Evolutionary conservation across 2,888 invertebrate genomes (phyloP).

Genomic region (Heliconius cydno): DNA sequence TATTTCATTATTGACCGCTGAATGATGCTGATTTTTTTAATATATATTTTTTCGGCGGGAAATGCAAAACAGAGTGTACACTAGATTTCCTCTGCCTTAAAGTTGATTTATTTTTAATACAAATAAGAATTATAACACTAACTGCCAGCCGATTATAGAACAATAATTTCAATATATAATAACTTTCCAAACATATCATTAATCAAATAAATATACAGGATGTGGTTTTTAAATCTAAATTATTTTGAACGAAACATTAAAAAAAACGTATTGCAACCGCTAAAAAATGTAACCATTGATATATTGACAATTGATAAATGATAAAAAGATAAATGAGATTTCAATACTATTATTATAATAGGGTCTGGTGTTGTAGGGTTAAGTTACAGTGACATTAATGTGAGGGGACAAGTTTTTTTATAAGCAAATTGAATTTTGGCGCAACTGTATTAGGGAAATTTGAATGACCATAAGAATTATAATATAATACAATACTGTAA

Average conservation of each 20-base stretch:
- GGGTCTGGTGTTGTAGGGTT: slow-evolving; percentile 53
- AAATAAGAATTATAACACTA: too few species aligned
- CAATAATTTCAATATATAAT: background rate
- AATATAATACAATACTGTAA: background rate
- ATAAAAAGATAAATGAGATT: slow-evolving; percentile 61
- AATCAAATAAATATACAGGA: slow-evolving; percentile 46
- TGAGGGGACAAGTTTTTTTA: background rate
- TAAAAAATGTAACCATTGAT: slow-evolving; percentile 66
- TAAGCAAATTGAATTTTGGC: background rate
- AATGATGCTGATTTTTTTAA: too few species aligned
- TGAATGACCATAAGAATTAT: background rate
- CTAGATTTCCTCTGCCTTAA: too few species aligned
- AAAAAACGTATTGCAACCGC: slow-evolving; percentile 63
- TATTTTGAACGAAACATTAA: slow-evolving; percentile 53
- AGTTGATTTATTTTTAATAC: too few species aligned
- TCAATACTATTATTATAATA: slow-evolving; percentile 60
- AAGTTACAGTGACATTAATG: slow-evolving; percentile 44
- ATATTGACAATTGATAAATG: slow-evolving; percentile 54
- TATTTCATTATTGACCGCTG: too few species aligned
- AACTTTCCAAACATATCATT: slow-evolving; percentile 34
- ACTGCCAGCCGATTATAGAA: too few species aligned
- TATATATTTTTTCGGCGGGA: too few species aligned
- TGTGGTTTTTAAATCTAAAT: slow-evolving; percentile 37
- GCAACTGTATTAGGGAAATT: background rate
- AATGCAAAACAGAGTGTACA: too few species aligned